These are phyloP conservation scores for Perca schrenkii DNA, from an alignment of 2,113 vertebrate species.

Conservation along the genomic window DNA sequence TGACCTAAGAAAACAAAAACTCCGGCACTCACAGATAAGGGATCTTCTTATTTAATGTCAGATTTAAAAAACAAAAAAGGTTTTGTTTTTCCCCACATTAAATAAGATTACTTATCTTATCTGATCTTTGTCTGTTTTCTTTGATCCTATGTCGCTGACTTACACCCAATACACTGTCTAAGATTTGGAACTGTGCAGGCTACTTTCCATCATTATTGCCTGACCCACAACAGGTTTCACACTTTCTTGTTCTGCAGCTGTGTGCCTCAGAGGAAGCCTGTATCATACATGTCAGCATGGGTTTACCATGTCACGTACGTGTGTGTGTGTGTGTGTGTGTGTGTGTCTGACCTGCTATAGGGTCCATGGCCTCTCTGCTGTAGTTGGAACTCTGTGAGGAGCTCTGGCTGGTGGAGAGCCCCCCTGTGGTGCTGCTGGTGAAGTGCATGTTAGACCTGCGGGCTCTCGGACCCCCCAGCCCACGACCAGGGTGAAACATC, in stretches of 20 bases:
- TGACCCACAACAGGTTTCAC: constrained; percentile 3
- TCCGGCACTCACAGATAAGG: no score
- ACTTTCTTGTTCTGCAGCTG: constrained; percentile 8
- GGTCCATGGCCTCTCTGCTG: constrained; percentile 99
- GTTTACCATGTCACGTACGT: background rate
- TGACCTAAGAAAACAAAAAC: background rate
- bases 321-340: background rate
- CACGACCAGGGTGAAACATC: constrained; percentile 99
- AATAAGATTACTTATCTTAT: no score
- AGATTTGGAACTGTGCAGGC: no score
- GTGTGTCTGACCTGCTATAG: constrained; percentile 93
- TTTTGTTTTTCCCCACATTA: no score
- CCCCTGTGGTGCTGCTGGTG: constrained; percentile 97
- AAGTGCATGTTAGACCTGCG: constrained; percentile 99
- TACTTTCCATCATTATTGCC: no score
- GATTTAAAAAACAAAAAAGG: no score
- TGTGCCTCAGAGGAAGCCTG: background rate
- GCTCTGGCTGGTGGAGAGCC: constrained; percentile 88
- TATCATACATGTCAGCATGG: background rate
- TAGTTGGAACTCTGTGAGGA: constrained; percentile 99
- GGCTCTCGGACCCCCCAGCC: constrained; percentile 94
- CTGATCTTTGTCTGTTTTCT: no score
- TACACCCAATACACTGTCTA: no score
- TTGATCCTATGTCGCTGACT: no score
- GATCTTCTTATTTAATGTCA: no score